These are phyloP conservation scores for Pseudonaja textilis DNA, from an alignment of 2,113 vertebrate genomes.

Conservation along the genomic window DNA sequence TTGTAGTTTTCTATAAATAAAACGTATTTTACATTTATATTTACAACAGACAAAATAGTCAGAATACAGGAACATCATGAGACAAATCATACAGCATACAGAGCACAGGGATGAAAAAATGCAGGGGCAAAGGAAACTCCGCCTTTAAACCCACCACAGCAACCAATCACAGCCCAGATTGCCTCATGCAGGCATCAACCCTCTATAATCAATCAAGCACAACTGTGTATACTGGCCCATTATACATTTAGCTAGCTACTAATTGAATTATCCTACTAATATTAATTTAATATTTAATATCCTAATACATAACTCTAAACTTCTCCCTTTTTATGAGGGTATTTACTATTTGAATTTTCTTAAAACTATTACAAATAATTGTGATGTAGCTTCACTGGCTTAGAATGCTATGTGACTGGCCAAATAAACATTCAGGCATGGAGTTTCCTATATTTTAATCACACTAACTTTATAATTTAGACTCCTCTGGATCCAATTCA, in stretches of 20 bases:
- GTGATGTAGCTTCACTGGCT: background rate
- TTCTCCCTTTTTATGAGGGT: background rate
- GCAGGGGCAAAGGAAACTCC: background rate
- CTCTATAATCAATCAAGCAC: background rate
- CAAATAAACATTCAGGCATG: background rate
- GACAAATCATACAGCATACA: background rate
- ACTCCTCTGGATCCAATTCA: background rate
- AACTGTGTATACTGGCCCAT: background rate
- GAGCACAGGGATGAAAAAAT: background rate
- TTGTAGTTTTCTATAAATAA: background rate
- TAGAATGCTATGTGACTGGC: background rate
- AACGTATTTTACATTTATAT: background rate
- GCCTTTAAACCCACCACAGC: background rate
- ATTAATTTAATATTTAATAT: background rate
- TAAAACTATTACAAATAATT: background rate
- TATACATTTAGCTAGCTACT: background rate
- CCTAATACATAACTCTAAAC: background rate
- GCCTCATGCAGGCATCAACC: background rate
- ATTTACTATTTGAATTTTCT: background rate
- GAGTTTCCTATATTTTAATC: background rate
- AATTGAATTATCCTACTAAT: no score
- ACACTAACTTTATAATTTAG: background rate
- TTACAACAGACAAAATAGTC: background rate
- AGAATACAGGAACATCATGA: background rate
- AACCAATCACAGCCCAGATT: background rate